Base-by-base conservation (phyloP, 2,888 invertebrate genomes). In the Acrobasis suavella region DNA sequence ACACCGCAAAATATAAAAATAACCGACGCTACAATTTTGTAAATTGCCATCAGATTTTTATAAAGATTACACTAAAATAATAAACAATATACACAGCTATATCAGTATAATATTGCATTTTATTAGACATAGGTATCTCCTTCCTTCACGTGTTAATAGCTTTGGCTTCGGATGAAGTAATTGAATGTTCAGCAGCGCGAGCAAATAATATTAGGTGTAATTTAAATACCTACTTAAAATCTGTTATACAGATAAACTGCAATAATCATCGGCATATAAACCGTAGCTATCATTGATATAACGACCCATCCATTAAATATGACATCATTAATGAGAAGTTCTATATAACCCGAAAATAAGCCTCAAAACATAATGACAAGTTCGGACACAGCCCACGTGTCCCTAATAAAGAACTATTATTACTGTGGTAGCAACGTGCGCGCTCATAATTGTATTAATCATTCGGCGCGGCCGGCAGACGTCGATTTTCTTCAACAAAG, bases 401-500 rank as follows among this genome's bases (percentile, higher is more conserved):
- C 84, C 81, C 81, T 81, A 84, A 89, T 83, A 87, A 89, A 87
- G 85, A 83, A 81, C 86, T 86, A 89, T 89, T 90, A 91, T 90
- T 87, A 88, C 77, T 74, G 82, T 81, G 87, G 89, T 86, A 89
- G 90, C 87, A 80, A 86, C 89, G 86, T 86, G 85, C 86, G 87
- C 89, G 87, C 78, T 87, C 89, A 87, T 89, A 91, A 92, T 91
- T 91, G 91, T 92, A 91, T 92, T 92, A 92, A 92, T 91, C 91
- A 91, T 89, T 89, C 86, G 85, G 82, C 87, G 89, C 88, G 89
- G 86, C 89, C 89, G 89, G 90, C 91, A 89, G 91, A 90, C 91
- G 90, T 91, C 89, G 92, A 92, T 91, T 91, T 91, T 90, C 91
- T 91, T 89, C 86, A 91, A 91, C 91, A 91, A 88, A 90, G 91